Conservation (phyloP, 2,113 vertebrate species). For the Danio rerio region DNA sequence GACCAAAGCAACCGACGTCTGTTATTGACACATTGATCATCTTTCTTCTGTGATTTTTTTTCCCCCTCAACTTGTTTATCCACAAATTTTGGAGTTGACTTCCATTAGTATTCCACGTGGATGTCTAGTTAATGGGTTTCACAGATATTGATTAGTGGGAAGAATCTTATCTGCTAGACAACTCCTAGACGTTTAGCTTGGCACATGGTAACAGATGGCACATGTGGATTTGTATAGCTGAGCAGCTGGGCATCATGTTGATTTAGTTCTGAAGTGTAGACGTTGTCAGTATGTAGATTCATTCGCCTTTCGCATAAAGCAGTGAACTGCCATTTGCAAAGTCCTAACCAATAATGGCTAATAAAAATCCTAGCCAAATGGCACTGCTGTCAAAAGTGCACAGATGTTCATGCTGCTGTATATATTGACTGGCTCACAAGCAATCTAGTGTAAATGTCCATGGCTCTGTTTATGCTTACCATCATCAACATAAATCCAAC, state of each 20-base stretch:
- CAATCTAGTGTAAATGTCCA: neutral
- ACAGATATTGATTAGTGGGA: conserved; percentile 35
- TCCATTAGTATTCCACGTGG: conserved; percentile 14
- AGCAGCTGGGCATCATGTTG: conserved; percentile 68
- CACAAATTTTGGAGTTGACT: neutral
- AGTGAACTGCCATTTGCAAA: conserved; percentile 13
- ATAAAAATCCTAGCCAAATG: neutral
- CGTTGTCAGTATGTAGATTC: neutral
- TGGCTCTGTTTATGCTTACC: neutral
- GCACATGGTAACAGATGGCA: conserved; percentile 67
- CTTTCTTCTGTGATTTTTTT: conserved; percentile 49
- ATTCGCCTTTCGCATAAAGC: neutral
- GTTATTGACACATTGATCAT: conserved; percentile 59
- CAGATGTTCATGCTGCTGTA: neutral
- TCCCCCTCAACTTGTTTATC: neutral
- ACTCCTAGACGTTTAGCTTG: conserved; percentile 50
- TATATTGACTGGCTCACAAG: neutral
- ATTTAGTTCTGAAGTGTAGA: conserved; percentile 65
- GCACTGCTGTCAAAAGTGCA: neutral
- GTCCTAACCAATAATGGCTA: neutral
- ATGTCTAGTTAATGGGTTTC: conserved; percentile 7
- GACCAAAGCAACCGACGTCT: conserved; percentile 24
- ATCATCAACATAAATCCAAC: neutral
- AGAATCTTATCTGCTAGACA: conserved; percentile 53
- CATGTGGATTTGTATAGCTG: conserved; percentile 60